Percentiles rank a stretch among this genome's conserved stretches.
These are phyloP conservation scores for Aquatica leii DNA, from an alignment of 2,888 invertebrate genomes.

Conservation along the genomic window DNA sequence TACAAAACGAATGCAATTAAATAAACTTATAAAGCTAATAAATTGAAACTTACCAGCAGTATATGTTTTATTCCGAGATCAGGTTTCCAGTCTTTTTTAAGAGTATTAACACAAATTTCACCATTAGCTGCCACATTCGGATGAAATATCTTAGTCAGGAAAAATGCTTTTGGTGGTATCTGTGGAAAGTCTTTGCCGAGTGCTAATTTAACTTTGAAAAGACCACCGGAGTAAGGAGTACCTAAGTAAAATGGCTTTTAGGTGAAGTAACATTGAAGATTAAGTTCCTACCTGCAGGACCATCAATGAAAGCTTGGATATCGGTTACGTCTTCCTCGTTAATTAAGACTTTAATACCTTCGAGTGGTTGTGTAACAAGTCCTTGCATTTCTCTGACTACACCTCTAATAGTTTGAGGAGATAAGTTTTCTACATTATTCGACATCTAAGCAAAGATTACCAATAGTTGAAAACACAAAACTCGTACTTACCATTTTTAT, in stretches of 20 bases:
- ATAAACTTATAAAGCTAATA: no score
- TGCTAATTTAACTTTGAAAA: constrained; percentile 88
- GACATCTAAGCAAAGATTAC: constrained; percentile 71
- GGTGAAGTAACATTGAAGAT: neutral
- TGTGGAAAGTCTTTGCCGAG: constrained; percentile 93
- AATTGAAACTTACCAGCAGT: constrained; percentile 71
- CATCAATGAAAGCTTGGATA: constrained; percentile 91
- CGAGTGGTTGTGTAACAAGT: constrained; percentile 82
- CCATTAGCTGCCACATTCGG: constrained; percentile 94
- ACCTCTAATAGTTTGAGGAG: constrained; percentile 89
- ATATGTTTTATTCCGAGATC: constrained; percentile 96
- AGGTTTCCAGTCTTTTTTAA: constrained; percentile 96
- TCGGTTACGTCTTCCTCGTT: constrained; percentile 95
- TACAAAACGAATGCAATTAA: constrained; percentile 59
- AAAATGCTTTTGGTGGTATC: constrained; percentile 91
- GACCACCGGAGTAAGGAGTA: constrained; percentile 90
- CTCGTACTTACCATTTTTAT: constrained; percentile 29
- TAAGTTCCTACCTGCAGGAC: constrained; percentile 66
- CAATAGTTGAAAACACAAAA: no score
- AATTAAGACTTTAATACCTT: constrained; percentile 88
- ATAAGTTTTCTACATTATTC: constrained; percentile 89
- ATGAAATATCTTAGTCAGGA: constrained; percentile 96
- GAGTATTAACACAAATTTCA: constrained; percentile 96
- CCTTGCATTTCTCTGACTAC: constrained; percentile 90
- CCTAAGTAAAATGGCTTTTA: constrained; percentile 59